These are phyloP conservation scores for Sminthopsis crassicaudata DNA, from an alignment of 2,113 vertebrate species.

Conservation along the genomic window DNA sequence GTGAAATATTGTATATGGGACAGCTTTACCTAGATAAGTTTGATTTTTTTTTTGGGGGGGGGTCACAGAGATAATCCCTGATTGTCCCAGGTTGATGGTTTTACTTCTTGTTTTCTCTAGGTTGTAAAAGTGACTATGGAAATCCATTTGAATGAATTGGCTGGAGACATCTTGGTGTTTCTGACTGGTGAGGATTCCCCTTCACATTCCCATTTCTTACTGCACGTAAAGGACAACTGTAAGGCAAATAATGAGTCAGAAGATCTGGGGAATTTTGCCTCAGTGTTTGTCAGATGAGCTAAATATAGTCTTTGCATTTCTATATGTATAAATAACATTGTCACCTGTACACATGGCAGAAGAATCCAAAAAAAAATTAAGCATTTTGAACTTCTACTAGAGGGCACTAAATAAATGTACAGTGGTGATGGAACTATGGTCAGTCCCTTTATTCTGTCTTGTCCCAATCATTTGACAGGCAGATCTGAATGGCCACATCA, in stretches of 20 bases:
- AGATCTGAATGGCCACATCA: constrained; percentile 31
- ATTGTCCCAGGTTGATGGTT: constrained; percentile 26
- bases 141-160: constrained; percentile 91
- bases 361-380: constrained; percentile 37
- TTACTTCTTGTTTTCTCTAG: constrained; percentile 81
- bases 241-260: background rate
- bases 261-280: constrained; percentile 18
- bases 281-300: constrained; percentile 39
- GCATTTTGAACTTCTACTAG: constrained; percentile 38
- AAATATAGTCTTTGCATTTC: constrained; percentile 15
- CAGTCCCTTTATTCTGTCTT: constrained; percentile 20
- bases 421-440: background rate
- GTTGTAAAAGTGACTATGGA: constrained; percentile 93
- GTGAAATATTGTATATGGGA: background rate
- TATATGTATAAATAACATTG: background rate
- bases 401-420: constrained; percentile 21
- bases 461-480: background rate
- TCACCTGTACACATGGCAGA: background rate
- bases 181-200: constrained; percentile 89
- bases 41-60: background rate
- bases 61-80: background rate
- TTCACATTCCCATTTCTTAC: constrained; percentile 37
- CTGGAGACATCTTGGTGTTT: constrained; percentile 97
- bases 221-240: background rate
- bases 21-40: background rate